These are phyloP conservation scores for Semaprochilodus insignis DNA, from an alignment of 2,797 vertebrate species.

Conservation along the genomic window DNA sequence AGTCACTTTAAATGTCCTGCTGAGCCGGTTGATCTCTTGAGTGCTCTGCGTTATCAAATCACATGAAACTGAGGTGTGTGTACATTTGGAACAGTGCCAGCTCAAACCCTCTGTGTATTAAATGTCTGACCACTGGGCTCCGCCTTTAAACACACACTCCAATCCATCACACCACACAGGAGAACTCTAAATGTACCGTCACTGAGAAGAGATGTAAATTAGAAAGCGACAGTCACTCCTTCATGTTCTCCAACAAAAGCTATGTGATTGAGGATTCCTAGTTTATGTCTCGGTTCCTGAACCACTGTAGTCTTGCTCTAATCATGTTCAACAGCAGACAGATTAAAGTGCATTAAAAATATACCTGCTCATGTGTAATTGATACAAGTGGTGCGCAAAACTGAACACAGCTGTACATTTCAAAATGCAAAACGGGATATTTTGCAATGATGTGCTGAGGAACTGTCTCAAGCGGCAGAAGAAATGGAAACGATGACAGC, in stretches of 20 bases:
- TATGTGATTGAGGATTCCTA: background rate
- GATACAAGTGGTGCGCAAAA: background rate
- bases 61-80: constrained; percentile 13
- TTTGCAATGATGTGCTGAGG: background rate
- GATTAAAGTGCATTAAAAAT: background rate
- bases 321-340: background rate
- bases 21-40: constrained; percentile 31
- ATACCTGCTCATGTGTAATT: too few relatives aligned
- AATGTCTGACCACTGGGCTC: constrained; percentile 9
- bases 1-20: constrained; percentile 13
- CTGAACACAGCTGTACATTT: background rate
- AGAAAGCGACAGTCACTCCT: background rate
- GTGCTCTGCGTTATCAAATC: constrained; percentile 37
- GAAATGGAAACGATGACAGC: background rate
- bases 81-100: constrained; percentile 45
- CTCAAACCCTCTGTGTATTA: constrained; percentile 14
- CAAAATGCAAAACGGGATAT: background rate
- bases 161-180: background rate
- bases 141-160: constrained; percentile 5
- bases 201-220: background rate
- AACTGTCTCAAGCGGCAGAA: background rate
- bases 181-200: background rate
- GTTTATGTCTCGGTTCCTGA: background rate
- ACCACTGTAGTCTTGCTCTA: background rate
- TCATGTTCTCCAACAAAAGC: background rate